Evolutionary conservation across 2,888 invertebrate genomes (phyloP).

Genomic region (Trichogramma evanescens): DNA sequence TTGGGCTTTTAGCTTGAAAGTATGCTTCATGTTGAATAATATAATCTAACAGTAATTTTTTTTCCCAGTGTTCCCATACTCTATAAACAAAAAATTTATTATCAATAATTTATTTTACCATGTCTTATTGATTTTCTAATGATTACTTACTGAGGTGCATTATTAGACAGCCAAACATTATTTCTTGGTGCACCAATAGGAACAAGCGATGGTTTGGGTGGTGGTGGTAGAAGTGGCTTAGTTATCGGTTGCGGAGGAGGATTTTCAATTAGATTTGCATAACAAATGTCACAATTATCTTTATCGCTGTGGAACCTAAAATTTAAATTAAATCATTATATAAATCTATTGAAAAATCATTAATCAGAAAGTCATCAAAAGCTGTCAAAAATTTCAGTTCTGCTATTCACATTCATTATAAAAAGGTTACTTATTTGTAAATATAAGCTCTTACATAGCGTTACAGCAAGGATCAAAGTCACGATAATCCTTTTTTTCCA

Average conservation of each 20-base stretch:
- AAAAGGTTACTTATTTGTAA: not conserved
- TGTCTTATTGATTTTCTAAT: not conserved
- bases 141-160: too few relatives aligned
- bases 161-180: too few relatives aligned
- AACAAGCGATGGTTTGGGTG: too few relatives aligned
- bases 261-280: conserved; percentile 1
- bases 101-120: not conserved
- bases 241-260: too few relatives aligned
- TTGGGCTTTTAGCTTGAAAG: conserved; percentile 10
- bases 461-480: conserved; percentile 20
- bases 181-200: too few relatives aligned
- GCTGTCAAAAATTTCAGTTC: too few relatives aligned
- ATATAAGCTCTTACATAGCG: conserved; percentile 7
- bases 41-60: conserved; percentile 13
- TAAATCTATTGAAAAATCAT: not conserved
- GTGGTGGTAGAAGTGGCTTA: too few relatives aligned
- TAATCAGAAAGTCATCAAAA: not conserved
- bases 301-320: conserved; percentile 17
- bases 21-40: conserved; percentile 13
- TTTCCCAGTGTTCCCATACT: conserved; percentile 17
- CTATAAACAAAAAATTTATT: conserved; percentile 2
- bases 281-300: conserved; percentile 16
- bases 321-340: not conserved
- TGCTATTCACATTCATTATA: too few relatives aligned
- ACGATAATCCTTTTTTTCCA: conserved; percentile 10